Conservation (phyloP, 2,888 invertebrate genomes). For the Microctonus hyperodae region DNA sequence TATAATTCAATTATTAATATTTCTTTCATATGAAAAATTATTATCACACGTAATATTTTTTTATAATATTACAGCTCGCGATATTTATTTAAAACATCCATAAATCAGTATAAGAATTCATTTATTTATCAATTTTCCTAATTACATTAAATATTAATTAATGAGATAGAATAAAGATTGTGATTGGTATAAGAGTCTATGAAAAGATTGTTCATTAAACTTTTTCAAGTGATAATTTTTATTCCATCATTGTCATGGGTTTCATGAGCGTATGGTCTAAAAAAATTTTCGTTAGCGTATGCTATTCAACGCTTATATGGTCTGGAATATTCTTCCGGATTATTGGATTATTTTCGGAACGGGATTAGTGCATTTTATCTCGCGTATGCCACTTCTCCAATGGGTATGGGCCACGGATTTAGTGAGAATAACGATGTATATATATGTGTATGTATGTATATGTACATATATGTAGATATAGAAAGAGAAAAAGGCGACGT, state of each 20-base stretch:
- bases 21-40: not conserved
- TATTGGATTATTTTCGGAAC: conserved; percentile 26
- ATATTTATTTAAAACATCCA: not conserved
- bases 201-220: conserved; percentile 9
- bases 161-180: conserved; percentile 4
- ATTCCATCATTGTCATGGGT: not conserved
- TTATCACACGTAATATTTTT: not conserved
- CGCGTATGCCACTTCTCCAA: conserved; percentile 8
- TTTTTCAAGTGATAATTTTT: conserved; percentile 3
- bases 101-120: not conserved
- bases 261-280: not conserved
- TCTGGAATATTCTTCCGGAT: conserved; percentile 22
- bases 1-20: not conserved
- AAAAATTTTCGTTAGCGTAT: not conserved
- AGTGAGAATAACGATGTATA: conserved; percentile 3
- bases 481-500: conserved; percentile 9
- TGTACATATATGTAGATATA: conserved; percentile 18
- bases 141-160: not conserved
- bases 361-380: conserved; percentile 26
- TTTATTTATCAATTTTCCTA: not conserved
- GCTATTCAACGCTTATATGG: conserved; percentile 6
- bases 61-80: not conserved
- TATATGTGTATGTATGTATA: not conserved
- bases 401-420: conserved; percentile 11
- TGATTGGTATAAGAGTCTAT: conserved; percentile 8